Evolutionary conservation across 2,113 vertebrate species (phyloP), one percentile per base, ranked within the genome.

Genomic region (Ursus arctos): DNA sequence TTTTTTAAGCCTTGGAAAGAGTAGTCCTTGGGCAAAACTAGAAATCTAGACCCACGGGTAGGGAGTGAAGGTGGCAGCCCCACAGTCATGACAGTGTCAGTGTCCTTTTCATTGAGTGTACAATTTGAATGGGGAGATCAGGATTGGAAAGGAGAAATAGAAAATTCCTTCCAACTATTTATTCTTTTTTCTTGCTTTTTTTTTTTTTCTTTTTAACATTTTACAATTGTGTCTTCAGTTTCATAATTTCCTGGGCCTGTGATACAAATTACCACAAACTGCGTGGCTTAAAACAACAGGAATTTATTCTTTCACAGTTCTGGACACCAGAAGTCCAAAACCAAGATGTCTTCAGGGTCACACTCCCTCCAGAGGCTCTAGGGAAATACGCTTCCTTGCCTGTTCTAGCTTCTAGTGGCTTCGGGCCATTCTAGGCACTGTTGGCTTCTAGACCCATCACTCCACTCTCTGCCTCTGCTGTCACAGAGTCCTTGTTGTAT

Each of bases 1-100:
- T 85, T 91, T 79, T 94, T 86, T 43, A 88, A 87, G 4, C 55
- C 67, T 94, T 92, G 51, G 18, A 83, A 87, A 89, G 47, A 36
- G 28, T 6, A 26, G 28, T 79, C 28, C 40, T 91, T 96, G 36
- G 9, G 16, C 24, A 85, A 63, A 82, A 61, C 67, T 92, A 59
- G 43, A 83, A 26, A 16, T 88, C 16, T 88, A 59, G 67, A 57
- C 16, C 49, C 26, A 10, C 6, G 13, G 3, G 40, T 69, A 15
- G 12, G 12, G 13, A 22, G 0, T 47, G 2, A 15, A 7, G 1
- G 6, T 19, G 43, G 43, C 6, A 94, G 28, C 16, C 19, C 6
- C 21, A 33, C 1, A 21, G 4, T 21, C 79, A 16, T 53, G 79
- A 10, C 9, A 1, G 9, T 65, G 87, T 65, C 63, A 72, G 13